A percentile compares a stretch with the other conserved stretches of the same genome.
Conservation (phyloP, 2,888 invertebrate genomes). For the Drosophila algonquin region DNA sequence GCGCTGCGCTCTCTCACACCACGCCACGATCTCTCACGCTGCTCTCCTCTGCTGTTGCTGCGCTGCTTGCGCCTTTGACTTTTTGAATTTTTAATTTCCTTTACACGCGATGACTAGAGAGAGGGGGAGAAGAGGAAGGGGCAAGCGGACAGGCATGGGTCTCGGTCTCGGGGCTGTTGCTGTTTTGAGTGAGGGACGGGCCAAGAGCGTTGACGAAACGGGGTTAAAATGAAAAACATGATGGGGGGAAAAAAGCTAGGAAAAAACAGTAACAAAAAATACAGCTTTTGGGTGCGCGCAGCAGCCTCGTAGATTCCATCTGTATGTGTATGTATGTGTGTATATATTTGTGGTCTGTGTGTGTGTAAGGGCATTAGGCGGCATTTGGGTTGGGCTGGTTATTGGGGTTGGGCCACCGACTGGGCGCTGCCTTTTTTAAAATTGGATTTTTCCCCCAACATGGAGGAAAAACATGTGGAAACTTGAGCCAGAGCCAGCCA, state of each 20-base stretch:
- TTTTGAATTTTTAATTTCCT: conserved; percentile 79
- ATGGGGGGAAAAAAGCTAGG: conserved; percentile 69
- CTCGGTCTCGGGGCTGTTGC: conserved; percentile 6
- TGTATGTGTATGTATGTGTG: conserved; percentile 1
- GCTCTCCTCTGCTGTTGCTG: conserved; percentile 33
- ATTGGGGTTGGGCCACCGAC: conserved; percentile 46
- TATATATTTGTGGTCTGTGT: conserved; percentile 36
- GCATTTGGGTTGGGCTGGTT: conserved; percentile 66
- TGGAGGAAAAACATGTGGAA: conserved; percentile 76
- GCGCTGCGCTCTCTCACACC: conserved; percentile 29
- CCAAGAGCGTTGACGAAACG: conserved; percentile 72
- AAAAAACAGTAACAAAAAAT: conserved; percentile 40
- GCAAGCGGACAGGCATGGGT: conserved; percentile 3
- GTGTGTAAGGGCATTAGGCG: conserved; percentile 73
- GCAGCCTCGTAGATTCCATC: conserved; percentile 44
- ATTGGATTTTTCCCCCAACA: conserved; percentile 62
- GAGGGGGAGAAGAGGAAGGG: conserved; percentile 18
- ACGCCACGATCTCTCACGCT: conserved; percentile 35
- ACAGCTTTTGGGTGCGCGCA: conserved; percentile 64
- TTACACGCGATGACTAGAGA: conserved; percentile 60
- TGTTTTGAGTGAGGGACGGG: conserved; percentile 44
- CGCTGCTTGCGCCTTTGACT: conserved; percentile 76
- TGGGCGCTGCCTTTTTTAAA: conserved; percentile 35
- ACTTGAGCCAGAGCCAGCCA: conserved; percentile 57
- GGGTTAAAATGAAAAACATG: conserved; percentile 78